Evolutionary conservation across 2,888 invertebrate genomes (phyloP), one percentile per base, ranked within the genome.

Genomic region (Idaea dimidiata): DNA sequence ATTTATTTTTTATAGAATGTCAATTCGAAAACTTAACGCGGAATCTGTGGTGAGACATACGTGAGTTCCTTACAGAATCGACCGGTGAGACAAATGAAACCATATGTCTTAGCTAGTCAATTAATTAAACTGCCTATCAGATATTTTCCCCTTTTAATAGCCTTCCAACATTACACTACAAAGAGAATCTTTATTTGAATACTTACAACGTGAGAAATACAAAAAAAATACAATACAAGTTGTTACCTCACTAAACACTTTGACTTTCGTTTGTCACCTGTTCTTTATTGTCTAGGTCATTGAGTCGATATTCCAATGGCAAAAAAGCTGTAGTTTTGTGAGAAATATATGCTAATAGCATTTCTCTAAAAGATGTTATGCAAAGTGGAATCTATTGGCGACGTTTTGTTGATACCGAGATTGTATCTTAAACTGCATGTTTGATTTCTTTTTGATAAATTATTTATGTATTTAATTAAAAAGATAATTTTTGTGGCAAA

Each of bases 201-300:
- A 43, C 24, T 24, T 24, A 24, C 43, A 43, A 10, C 43, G 43
- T 43, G 43, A 43, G 43, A 43, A 43, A 14, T 43, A 43, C 14
- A 33, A 33, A 33, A 43, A 43, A 43, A 43, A 43, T 10, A 43
- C 43, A 43, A 43, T 43, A 43, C 43, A 43, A 43, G 43, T 8
- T 8, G 43, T 43, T 43, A 43, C 43, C 10, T 43, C 43, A 43
- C 43, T 43, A 43, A 43, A 43, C 43, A 43, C 43, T 43, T 43
- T 43, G 43, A 43, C 43, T 43, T 43, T 43, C 43, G 43, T 43
- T 43, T 43, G 43, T 43, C 43, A 43, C 43, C 43, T 43, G 43
- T 43, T 43, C 43, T 1, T 43, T 43, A 43, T 43, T 43, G 43
- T 43, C 14, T 43, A 43, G 43, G 43, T 43, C 5, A 43, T 43